phyloP scores from a whole-genome alignment of 2,113 vertebrate genomes.

The Cephalopholis sonnerati region DNA sequence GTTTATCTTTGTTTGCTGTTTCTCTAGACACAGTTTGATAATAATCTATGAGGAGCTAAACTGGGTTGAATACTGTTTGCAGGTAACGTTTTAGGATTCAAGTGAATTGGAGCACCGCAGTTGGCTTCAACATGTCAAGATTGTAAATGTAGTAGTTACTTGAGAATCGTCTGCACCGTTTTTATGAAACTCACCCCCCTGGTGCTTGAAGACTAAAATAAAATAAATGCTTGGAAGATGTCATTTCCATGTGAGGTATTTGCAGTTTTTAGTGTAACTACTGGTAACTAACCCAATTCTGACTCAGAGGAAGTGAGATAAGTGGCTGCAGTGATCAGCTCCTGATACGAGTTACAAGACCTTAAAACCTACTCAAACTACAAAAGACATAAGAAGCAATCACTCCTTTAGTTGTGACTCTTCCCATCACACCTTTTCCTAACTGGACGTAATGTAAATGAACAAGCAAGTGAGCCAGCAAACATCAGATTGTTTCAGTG shows the following conservation, averaged over 20 bases:
- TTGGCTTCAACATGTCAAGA: constrained; percentile 1
- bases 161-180: not conserved
- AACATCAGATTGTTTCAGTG: too few relatives aligned
- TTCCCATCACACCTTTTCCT: not conserved
- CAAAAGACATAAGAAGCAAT: not conserved
- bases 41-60: constrained; percentile 21
- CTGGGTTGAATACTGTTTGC: constrained; percentile 9
- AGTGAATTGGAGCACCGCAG: not conserved
- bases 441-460: too few relatives aligned
- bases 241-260: constrained; percentile 27
- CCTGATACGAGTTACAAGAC: constrained; percentile 13
- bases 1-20: constrained; percentile 63
- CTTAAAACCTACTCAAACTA: constrained; percentile 8
- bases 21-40: constrained; percentile 38
- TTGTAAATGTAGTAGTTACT: not conserved
- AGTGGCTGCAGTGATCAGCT: constrained; percentile 16
- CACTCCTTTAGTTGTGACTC: not conserved
- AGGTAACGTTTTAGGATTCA: not conserved
- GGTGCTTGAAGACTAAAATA: not conserved
- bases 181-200: not conserved
- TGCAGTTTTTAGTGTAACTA: constrained; percentile 5
- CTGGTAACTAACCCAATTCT: constrained; percentile 23
- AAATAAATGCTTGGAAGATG: constrained; percentile 7
- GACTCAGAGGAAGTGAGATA: constrained; percentile 39
- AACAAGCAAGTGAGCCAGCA: too few relatives aligned